These are phyloP conservation scores for Phallusia fumigata DNA, from an alignment of 23 tunicate species.

Conservation along the genomic window DNA sequence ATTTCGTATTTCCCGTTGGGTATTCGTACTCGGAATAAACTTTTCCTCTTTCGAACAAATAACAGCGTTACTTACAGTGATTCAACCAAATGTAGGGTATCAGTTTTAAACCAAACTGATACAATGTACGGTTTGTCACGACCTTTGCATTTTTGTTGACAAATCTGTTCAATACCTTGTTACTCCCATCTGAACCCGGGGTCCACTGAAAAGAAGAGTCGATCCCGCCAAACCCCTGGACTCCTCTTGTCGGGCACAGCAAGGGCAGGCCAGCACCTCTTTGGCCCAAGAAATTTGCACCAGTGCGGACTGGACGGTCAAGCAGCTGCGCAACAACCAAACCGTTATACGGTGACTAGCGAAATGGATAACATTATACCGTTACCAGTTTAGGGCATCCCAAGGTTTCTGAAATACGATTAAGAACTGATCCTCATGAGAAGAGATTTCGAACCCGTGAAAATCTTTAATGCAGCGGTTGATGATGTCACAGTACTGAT, in stretches of 20 bases:
- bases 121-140: too few relatives aligned
- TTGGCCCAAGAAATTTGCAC: slow-evolving; percentile 51
- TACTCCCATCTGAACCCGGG: slow-evolving; percentile 75
- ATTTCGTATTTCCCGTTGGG: slow-evolving; percentile 71
- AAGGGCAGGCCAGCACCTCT: slow-evolving; percentile 49
- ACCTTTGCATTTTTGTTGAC: too few relatives aligned
- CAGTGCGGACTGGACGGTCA: slow-evolving; percentile 83
- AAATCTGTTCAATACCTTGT: slow-evolving; percentile 34
- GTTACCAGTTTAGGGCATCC: slow-evolving; percentile 89
- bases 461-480: slow-evolving; percentile 71
- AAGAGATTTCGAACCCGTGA: slow-evolving; percentile 77
- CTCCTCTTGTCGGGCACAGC: slow-evolving; percentile 58
- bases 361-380: background rate
- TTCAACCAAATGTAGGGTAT: too few relatives aligned
- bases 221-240: slow-evolving; percentile 56
- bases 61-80: background rate
- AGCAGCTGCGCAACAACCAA: slow-evolving; percentile 45
- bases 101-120: too few relatives aligned
- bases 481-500: slow-evolving; percentile 40
- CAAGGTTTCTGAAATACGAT: slow-evolving; percentile 89
- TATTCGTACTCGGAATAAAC: slow-evolving; percentile 79
- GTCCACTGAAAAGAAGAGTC: slow-evolving; percentile 69
- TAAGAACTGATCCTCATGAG: slow-evolving; percentile 72
- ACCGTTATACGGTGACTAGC: background rate
- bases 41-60: slow-evolving; percentile 59